Percentiles rank a stretch among this genome's conserved stretches.
These are phyloP conservation scores for Babylonia areolata DNA, from an alignment of 1,140 invertebrate species.

Conservation along the genomic window DNA sequence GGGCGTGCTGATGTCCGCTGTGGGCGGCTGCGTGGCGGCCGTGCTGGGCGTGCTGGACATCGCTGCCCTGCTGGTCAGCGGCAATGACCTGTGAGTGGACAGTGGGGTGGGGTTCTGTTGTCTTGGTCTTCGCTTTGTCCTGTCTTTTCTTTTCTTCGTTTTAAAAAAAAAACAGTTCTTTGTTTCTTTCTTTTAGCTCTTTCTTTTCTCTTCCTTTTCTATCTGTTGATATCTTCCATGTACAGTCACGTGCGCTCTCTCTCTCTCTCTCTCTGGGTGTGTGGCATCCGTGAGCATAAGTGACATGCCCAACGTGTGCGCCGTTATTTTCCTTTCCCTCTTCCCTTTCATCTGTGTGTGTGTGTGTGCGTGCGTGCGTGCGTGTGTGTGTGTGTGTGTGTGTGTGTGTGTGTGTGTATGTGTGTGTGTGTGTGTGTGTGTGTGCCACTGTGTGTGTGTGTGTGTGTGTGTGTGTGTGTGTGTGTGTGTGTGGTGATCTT, in stretches of 20 bases:
- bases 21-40: slow-evolving; percentile 27
- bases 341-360: not conserved
- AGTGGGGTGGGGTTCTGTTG: too few species aligned
- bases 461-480: not conserved
- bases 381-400: not conserved
- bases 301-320: too few species aligned
- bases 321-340: not conserved
- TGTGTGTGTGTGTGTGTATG: not conserved
- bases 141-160: too few species aligned
- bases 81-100: not conserved
- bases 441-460: not conserved
- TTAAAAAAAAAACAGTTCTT: not conserved
- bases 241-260: too few species aligned
- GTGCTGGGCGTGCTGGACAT: slow-evolving; percentile 16
- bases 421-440: not conserved
- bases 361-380: not conserved
- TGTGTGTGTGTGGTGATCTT: too few species aligned
- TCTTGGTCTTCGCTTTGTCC: too few species aligned
- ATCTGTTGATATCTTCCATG: too few species aligned
- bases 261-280: not conserved
- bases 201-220: too few species aligned
- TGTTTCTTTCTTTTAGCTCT: too few species aligned
- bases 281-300: too few species aligned
- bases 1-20: slow-evolving; percentile 24
- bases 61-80: not conserved